Conservation (phyloP, 2,797 vertebrate species). For the Ceyx erithaca region DNA sequence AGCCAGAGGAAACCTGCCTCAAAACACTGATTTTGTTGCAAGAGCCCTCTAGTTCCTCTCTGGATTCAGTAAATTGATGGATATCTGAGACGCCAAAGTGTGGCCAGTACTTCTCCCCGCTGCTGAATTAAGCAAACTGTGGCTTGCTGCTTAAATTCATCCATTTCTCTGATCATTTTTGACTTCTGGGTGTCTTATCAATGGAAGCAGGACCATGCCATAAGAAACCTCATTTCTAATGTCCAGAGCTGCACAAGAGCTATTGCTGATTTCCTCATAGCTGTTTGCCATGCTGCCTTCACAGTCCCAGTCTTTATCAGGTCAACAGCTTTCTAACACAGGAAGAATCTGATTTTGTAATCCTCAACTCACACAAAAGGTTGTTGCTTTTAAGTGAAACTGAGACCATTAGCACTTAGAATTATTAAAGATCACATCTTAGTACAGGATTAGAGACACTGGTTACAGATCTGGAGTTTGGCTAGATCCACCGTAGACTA, state of each 20-base stretch:
- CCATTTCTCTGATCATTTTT: background rate
- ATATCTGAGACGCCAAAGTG: background rate
- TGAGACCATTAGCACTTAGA: background rate
- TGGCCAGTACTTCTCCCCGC: background rate
- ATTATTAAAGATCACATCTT: background rate
- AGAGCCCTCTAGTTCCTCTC: background rate
- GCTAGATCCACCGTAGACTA: background rate
- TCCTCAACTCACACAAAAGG: background rate
- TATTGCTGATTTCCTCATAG: background rate
- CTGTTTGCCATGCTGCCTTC: background rate
- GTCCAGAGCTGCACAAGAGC: background rate
- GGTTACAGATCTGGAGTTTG: background rate
- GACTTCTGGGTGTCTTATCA: background rate
- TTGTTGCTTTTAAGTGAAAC: background rate
- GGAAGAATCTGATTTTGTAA: background rate
- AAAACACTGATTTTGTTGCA: background rate
- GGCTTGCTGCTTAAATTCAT: background rate
- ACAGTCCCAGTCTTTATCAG: background rate
- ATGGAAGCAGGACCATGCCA: background rate
- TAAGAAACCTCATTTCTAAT: conserved; percentile 5
- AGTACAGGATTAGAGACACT: background rate
- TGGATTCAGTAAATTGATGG: background rate
- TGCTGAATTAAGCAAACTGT: background rate
- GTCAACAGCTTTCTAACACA: background rate
- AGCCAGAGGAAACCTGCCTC: background rate